Evolutionary conservation across 2,113 vertebrate species (phyloP), one percentile per base, ranked within the genome.

Genomic region (Cavia aperea): DNA sequence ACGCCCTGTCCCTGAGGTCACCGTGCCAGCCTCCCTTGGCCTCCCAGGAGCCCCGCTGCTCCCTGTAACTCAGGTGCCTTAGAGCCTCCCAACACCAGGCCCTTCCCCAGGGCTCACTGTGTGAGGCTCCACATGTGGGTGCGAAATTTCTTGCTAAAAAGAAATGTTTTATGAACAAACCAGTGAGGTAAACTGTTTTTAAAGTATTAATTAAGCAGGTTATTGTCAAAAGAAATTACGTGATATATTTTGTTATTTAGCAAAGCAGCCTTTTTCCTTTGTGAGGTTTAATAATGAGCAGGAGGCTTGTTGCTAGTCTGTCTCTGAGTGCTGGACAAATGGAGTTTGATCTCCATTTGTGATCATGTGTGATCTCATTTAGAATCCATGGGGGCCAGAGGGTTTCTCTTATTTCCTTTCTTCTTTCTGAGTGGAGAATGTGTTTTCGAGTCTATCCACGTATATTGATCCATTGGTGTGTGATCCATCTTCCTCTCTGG

Each of bases 401-500:
- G 5, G 8, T 23, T 63, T 7, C 24, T 46, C 14, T 46, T 66
- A 16, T 54, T 77, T 75, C 21, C 39, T 33, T 66, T 51, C 60
- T 39, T 29, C 29, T 73, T 2, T 13, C 9, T 6, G 5, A 73
- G 31, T 3, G 63, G 33, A 82, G 33, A 87, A 82, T 51, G 23
- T 84, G 14, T 33, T 5, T 88, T 93, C 14, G n/a, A 62, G 21
- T 16, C 33, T 66, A 33, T 68, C 31, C 75, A 21, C 70, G 31
- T 54, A 12, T 49, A 54, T 81, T n/a, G 19, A 23, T 81, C 56
- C 56, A 56, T 16, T 5, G 19, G 54, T 18, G 14, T 4, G 16
- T 15, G 1, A 2, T 13, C 65, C 5, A 16, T 0, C 65, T 58
- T 19, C 13, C 3, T 56, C 18, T 58, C 1, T 58, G 4, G 4